A percentile compares a stretch with the other conserved stretches of the same genome.
Conservation (phyloP, 2,888 invertebrate genomes). For the Sinotaia quadrata region DNA sequence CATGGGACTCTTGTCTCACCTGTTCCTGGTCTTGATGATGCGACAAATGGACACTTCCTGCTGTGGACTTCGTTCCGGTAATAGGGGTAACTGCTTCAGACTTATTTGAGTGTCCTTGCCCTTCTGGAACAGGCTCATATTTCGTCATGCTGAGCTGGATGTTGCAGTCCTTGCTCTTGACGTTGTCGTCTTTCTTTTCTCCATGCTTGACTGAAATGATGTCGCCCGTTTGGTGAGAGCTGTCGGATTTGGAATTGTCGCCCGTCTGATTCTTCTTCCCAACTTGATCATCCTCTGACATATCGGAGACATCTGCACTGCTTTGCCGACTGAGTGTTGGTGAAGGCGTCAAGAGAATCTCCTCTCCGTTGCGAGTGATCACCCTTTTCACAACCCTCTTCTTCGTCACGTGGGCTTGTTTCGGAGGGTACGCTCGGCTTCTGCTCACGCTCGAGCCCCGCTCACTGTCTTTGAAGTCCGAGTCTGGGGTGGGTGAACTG, state of each 20-base stretch:
- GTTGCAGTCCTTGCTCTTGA: conserved; percentile 11
- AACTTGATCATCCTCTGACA: conserved; percentile 39
- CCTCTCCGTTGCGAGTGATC: conserved; percentile 60
- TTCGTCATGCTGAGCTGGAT: conserved; percentile 23
- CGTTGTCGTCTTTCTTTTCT: neutral
- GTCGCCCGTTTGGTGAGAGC: neutral
- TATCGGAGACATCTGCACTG: conserved; percentile 50
- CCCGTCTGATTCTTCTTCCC: neutral
- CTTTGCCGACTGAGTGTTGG: conserved; percentile 52
- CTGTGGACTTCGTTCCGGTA: too few relatives aligned
- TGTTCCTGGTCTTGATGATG: too few relatives aligned
- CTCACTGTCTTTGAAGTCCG: neutral
- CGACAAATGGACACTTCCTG: too few relatives aligned
- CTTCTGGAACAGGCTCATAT: conserved; percentile 20
- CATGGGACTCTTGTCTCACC: too few relatives aligned
- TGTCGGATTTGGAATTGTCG: neutral
- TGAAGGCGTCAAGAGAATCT: conserved; percentile 50
- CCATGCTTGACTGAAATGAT: neutral
- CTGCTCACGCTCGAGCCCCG: conserved; percentile 7
- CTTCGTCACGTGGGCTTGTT: conserved; percentile 57
- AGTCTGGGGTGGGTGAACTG: neutral
- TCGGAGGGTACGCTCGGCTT: conserved; percentile 24
- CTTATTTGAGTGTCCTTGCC: too few relatives aligned
- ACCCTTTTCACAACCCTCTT: conserved; percentile 59
- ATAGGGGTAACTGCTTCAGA: too few relatives aligned